Evolutionary conservation across 2,113 vertebrate species (phyloP), one percentile per base, ranked within the genome.

Genomic region (Ictalurus furcatus): DNA sequence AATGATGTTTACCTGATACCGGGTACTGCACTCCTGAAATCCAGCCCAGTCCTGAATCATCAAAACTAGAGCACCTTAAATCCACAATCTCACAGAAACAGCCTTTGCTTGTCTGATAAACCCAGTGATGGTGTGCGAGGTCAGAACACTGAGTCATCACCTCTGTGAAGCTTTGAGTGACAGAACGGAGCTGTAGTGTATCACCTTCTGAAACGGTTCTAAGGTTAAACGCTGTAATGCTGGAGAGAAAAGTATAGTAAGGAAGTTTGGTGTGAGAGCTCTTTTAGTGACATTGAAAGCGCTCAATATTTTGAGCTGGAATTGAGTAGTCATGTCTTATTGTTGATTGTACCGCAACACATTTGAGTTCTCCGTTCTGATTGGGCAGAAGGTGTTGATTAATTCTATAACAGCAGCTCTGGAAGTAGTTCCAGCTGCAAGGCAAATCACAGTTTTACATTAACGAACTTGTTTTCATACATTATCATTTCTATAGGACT

Each of bases 31-130:
- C 48, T 71, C 30, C 63, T 58, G 65, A 88, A 83, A 83, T 88
- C 63, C 87, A 83, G 63, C 65, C 65, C 79, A 56, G 17, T 23
- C 52, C 71, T 78, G 34, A 59, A 16, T 88, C 79, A 83, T 78
- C 86, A 82, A 21, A 81, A 82, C 86, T 34, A 84, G 67, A 90
- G 59, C 81, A 58, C 87, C 88, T 87, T 85, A 87, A 88, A 90
- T 89, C 80, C 54, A 59, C 54, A 82, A 59, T 82, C 80, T 65
- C 44, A 28, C n/a, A 34, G 61, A 67, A 81, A 40, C 40, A n/a
- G 12, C 48, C 44, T 78, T 87, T 61, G 9, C 86, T 79, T 37
- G 78, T 37, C 59, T 85, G 58, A 85, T 37, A 78, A 67, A 80
- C 21, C 13, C 56, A 76, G 44, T 40, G 19, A 56, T 5, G 13